Base-by-base conservation (phyloP, 1,140 invertebrate species). In the Penaeus vannamei region DNA sequence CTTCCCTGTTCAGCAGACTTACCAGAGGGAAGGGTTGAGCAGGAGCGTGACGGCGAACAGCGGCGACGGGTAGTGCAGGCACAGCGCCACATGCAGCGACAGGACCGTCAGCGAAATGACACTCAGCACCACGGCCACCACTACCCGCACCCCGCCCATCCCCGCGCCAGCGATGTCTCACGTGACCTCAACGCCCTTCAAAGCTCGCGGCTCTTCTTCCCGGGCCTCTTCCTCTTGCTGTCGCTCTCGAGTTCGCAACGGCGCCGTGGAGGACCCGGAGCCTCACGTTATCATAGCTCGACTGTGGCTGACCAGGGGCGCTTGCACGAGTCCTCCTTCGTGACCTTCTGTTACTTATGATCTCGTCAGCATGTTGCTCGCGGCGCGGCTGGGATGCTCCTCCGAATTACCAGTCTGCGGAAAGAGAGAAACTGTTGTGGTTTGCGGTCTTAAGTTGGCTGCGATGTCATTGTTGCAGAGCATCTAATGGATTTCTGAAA, bases 11-110 rank as follows among this genome's bases (percentile, higher is more conserved):
- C 12, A 0, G 42, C 22, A 46, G 7, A 23, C 89, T 90, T 60
- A 90, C 89, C 89, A 90, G n/a, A 90, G 81, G 22, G 89, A 90
- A 7, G 89, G 89, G 72, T 90, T 90, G 61, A 90, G 89, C 14
- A 90, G 89, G 10, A 90, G 89, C n/a, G 89, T 90, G 36, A 90
- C 89, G 26, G 89, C 89, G 60, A 90, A 90, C 26, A 90, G 85
- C 4, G 89, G 81, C 0, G 89, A 90, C 17, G 89, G 89, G 62
- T 90, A 90, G 62, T 90, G 89, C 1, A 90, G 60, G 46, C 89
- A 90, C 36, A 90, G 89, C 2, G 89, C 89, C 22, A 90, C 81
- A 36, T 90, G 89, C 36, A 90, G 89, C 69, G 85, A 87, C 5
- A 90, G 81, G 23, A 90, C 85, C 2, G 85, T 60, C 36, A 90